These are phyloP conservation scores for Podiceps cristatus DNA, from an alignment of 2,113 vertebrate genomes.

Conservation along the genomic window DNA sequence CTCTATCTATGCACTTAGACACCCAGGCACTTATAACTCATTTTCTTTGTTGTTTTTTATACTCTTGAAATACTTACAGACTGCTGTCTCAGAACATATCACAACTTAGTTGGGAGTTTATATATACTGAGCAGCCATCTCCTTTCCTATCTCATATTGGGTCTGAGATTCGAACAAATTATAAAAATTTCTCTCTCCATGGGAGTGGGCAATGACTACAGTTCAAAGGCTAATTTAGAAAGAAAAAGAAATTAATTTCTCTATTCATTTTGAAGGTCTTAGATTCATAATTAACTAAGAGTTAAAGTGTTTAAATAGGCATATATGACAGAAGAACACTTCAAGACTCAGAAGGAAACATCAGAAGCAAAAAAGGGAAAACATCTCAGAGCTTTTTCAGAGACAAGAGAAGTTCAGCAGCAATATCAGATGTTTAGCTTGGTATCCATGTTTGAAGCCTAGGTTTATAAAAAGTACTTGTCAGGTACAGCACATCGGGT, in stretches of 20 bases:
- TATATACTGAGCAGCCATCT: not conserved
- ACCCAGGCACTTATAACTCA: not conserved
- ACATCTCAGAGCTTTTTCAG: slow-evolving; percentile 9
- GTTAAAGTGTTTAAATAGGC: not conserved
- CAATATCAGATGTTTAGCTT: slow-evolving; percentile 46
- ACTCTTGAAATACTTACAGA: not conserved
- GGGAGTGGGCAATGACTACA: not conserved
- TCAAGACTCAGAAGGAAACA: not conserved
- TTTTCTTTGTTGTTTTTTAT: not conserved
- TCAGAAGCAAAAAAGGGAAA: slow-evolving; percentile 19
- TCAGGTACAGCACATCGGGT: not conserved
- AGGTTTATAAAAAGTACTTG: slow-evolving; percentile 46
- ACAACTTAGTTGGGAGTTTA: not conserved
- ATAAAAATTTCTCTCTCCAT: not conserved
- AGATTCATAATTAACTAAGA: not conserved
- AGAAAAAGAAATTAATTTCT: not conserved
- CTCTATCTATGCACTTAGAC: not conserved
- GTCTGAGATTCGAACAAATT: not conserved
- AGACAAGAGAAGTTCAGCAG: slow-evolving; percentile 3
- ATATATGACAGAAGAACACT: not conserved
- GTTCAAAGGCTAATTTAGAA: not conserved
- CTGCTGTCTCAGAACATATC: not conserved
- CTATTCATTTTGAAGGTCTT: not conserved
- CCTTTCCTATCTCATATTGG: not conserved
- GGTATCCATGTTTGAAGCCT: slow-evolving; percentile 43